phyloP scores from a whole-genome alignment of 2,888 invertebrate genomes.

The Drosophila robusta region DNA sequence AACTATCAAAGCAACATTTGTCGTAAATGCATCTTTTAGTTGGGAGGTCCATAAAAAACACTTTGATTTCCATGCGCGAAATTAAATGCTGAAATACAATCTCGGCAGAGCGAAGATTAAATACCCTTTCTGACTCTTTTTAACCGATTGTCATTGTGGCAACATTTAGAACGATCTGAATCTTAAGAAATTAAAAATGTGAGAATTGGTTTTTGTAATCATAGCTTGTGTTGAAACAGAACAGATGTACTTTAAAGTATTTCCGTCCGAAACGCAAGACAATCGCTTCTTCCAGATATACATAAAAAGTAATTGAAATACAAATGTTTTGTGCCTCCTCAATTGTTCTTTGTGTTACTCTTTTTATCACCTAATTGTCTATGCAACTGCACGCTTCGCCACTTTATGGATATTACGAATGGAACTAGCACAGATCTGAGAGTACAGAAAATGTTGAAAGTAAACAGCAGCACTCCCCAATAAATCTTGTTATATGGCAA shows the following conservation, averaged over 20 bases:
- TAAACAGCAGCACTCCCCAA: not conserved
- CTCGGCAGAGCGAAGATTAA: not conserved
- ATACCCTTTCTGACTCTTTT: not conserved
- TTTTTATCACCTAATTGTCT: too few relatives aligned
- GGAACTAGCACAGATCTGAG: not conserved
- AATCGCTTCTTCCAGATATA: too few relatives aligned
- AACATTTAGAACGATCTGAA: not conserved
- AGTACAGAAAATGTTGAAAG: not conserved
- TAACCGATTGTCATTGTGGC: not conserved
- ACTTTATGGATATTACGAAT: not conserved
- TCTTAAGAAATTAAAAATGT: not conserved
- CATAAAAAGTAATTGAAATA: too few relatives aligned
- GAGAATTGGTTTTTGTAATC: too few relatives aligned
- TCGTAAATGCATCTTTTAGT: slow-evolving; percentile 2
- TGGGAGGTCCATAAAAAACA: not conserved
- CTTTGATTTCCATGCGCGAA: not conserved
- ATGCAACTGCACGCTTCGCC: not conserved
- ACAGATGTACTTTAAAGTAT: too few relatives aligned
- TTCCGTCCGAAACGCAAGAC: too few relatives aligned
- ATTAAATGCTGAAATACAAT: slow-evolving; percentile 1
- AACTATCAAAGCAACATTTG: not conserved
- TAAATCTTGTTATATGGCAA: slow-evolving; percentile 17
- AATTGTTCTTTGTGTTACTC: too few relatives aligned
- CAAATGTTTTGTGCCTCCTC: not conserved
- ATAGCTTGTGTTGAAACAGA: too few relatives aligned